A percentile compares a stretch with the other conserved stretches of the same genome.
These are phyloP conservation scores for Microplitis manilae DNA, from an alignment of 2,888 invertebrate species.

Conservation along the genomic window DNA sequence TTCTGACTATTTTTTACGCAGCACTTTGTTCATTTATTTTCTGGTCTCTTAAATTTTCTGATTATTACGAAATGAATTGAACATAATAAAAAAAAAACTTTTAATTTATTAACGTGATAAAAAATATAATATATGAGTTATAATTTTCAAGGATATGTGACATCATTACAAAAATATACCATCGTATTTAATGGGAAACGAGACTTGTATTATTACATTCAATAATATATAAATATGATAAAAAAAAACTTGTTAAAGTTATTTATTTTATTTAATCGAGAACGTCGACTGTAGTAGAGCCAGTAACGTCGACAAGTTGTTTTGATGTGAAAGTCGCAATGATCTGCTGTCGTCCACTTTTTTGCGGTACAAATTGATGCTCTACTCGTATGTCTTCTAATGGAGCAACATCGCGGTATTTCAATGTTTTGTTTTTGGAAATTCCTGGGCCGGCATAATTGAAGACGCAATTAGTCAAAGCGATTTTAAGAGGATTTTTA, in stretches of 20 bases:
- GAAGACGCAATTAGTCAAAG: conserved; percentile 80
- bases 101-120: conserved; percentile 4
- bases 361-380: conserved; percentile 77
- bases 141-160: not conserved
- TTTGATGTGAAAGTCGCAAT: conserved; percentile 82
- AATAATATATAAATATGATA: conserved; percentile 12
- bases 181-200: not conserved
- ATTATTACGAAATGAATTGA: conserved; percentile 51
- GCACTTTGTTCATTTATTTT: conserved; percentile 56
- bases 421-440: conserved; percentile 75
- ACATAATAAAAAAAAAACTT: conserved; percentile 21
- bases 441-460: conserved; percentile 81
- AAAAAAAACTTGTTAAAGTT: not conserved
- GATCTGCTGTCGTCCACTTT: conserved; percentile 78
- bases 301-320: conserved; percentile 81
- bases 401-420: conserved; percentile 75
- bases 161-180: conserved; percentile 15
- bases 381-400: conserved; percentile 74
- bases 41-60: conserved; percentile 58
- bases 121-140: conserved; percentile 15
- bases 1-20: conserved; percentile 54
- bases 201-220: not conserved
- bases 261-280: conserved; percentile 61
- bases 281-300: conserved; percentile 78
- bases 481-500: conserved; percentile 79